A percentile compares a stretch with the other conserved stretches of the same genome.
phyloP scores from a whole-genome alignment of 1,140 invertebrate species.

The Brachystomella parvula region DNA sequence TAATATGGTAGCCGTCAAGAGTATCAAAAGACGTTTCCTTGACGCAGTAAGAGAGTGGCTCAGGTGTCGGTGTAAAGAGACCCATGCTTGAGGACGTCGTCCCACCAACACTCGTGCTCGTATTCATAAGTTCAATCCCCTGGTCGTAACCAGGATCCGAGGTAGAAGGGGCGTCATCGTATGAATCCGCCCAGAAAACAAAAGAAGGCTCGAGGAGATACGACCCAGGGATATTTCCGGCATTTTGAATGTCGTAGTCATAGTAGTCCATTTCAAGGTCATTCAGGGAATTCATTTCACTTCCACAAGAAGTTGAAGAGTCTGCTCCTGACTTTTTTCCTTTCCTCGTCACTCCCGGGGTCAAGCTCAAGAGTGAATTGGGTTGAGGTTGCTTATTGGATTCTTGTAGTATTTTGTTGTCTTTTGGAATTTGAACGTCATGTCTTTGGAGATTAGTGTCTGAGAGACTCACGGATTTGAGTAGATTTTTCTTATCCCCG shows the following conservation, averaged over 20 bases:
- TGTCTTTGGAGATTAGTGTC: conserved; percentile 11
- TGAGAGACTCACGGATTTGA: conserved; percentile 16
- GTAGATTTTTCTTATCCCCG: neutral
- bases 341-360: neutral
- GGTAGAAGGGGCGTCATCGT: neutral
- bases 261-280: conserved; percentile 38
- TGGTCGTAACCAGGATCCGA: neutral
- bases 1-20: conserved; percentile 9
- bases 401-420: neutral
- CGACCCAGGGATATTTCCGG: conserved; percentile 35
- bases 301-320: neutral
- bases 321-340: neutral
- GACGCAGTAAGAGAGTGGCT: neutral
- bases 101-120: conserved; percentile 11
- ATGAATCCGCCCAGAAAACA: conserved; percentile 25
- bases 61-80: neutral
- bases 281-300: conserved; percentile 20
- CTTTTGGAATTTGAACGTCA: neutral
- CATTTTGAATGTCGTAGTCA: conserved; percentile 35
- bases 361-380: neutral
- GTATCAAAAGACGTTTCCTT: conserved; percentile 30
- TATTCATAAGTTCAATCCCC: neutral
- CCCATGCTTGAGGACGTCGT: neutral
- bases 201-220: conserved; percentile 34
- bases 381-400: neutral